Base-by-base conservation (phyloP, 2,888 invertebrate genomes). In the Amphipyra tragopoginis region DNA sequence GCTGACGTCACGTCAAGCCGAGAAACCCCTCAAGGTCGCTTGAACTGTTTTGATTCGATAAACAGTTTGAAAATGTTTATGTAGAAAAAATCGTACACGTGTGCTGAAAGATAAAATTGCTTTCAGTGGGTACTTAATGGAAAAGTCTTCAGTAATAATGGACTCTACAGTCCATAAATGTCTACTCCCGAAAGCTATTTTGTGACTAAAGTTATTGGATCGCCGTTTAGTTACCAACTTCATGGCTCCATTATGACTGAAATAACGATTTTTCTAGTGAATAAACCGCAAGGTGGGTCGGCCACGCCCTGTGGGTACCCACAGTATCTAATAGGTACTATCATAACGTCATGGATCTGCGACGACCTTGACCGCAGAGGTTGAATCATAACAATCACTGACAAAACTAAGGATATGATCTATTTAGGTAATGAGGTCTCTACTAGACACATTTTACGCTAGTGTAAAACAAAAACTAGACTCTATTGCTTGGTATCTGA, bases 201-300 rank as follows among this genome's bases (percentile, higher is more conserved):
- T 52, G 38, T 58, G 21, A 29, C 29, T 53, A 11, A 62, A 54
- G 9, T 64, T 64, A 61, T 51, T 72, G 13, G 44, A 42, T 49
- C 29, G 48, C 36, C 53, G 48, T 58, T 65, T 65, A 77, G 40
- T 70, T 59, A 64, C 48, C 57, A 65, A 65, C 53, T 68, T 70
- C 48, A 64, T 68, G 43, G 55, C 55, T 57, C 54, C 53, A 77
- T 80, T 77, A 76, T 70, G 69, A 68, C 47, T 54, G 60, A 57
- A 78, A 81, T 84, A 83, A 84, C 75, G 78, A 80, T 84, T 85
- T 81, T 79, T 69, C 59, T 71, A 68, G 57, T 69, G 65, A 75
- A 73, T 80, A 80, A 83, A 80, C 78, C 80, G 78, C 84, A 83
- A 88, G 86, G 89, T 85, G 80, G 82, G 83, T 63, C 82, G 62